Evolutionary conservation across 2,888 invertebrate genomes (phyloP).

Genomic region (Tuberolachnus salignus): DNA sequence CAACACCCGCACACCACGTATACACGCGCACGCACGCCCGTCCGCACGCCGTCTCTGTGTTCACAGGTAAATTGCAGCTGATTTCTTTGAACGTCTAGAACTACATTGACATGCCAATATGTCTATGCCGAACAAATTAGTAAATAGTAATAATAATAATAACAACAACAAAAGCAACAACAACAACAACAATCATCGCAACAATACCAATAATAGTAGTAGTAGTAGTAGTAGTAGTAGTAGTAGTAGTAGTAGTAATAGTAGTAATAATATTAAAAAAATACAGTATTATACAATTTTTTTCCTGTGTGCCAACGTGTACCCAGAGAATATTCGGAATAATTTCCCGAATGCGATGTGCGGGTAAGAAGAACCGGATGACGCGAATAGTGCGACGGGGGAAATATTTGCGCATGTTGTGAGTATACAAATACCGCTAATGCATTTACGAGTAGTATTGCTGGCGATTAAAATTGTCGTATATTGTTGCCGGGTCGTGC

Average conservation of each 20-base stretch:
- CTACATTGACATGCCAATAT: background rate
- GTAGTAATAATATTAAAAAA: background rate
- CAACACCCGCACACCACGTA: too few species aligned
- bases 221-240: too few species aligned
- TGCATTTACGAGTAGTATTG: background rate
- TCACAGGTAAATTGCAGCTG: background rate
- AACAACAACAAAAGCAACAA: background rate
- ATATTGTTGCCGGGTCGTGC: too few species aligned
- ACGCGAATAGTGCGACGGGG: conserved; percentile 3
- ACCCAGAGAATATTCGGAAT: background rate
- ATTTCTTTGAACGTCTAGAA: background rate
- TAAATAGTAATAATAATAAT: background rate
- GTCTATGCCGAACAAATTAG: background rate
- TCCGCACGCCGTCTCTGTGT: too few species aligned
- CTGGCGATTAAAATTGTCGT: too few species aligned
- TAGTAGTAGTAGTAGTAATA: too few species aligned
- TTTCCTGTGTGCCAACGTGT: conserved; percentile 9
- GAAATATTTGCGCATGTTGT: conserved; percentile 32
- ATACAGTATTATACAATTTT: background rate
- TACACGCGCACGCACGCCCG: too few species aligned
- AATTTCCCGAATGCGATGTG: background rate
- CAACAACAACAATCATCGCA: too few species aligned
- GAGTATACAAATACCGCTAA: conserved; percentile 31
- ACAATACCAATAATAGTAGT: too few species aligned
- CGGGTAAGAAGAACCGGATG: conserved; percentile 29